Conservation (phyloP, 2,797 vertebrate genomes). For the Morelia viridis region DNA sequence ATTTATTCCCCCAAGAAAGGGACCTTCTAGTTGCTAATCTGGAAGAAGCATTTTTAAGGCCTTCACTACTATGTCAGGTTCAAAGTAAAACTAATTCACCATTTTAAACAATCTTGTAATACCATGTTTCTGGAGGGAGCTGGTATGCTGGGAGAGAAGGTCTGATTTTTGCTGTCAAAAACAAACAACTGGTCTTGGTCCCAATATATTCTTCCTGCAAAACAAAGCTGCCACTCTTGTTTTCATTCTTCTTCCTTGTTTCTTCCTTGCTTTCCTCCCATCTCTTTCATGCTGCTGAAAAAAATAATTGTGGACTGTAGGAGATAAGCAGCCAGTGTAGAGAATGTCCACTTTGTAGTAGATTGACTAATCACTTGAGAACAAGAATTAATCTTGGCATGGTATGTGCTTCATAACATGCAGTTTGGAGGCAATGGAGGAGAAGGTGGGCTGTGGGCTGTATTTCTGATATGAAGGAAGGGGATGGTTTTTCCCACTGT, state of each 20-base stretch:
- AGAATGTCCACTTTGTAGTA: background rate
- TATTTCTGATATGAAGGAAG: background rate
- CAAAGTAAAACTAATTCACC: background rate
- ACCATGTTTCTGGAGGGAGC: background rate
- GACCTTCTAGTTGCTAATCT: background rate
- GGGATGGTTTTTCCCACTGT: background rate
- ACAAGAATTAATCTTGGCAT: background rate
- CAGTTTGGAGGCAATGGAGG: background rate
- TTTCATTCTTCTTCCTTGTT: background rate
- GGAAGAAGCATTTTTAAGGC: background rate
- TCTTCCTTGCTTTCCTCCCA: background rate
- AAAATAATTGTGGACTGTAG: background rate
- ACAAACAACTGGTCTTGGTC: background rate
- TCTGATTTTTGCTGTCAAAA: background rate
- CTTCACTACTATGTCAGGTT: background rate
- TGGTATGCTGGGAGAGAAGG: background rate
- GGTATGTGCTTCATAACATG: background rate
- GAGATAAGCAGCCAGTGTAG: background rate
- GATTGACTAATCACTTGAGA: background rate
- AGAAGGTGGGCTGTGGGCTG: background rate
- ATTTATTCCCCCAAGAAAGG: background rate
- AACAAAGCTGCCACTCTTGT: background rate
- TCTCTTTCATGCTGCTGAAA: background rate
- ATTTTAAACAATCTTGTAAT: background rate
- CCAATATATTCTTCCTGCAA: background rate